Conservation (phyloP, 1,140 invertebrate species). For the Steinernema feltiae region DNA sequence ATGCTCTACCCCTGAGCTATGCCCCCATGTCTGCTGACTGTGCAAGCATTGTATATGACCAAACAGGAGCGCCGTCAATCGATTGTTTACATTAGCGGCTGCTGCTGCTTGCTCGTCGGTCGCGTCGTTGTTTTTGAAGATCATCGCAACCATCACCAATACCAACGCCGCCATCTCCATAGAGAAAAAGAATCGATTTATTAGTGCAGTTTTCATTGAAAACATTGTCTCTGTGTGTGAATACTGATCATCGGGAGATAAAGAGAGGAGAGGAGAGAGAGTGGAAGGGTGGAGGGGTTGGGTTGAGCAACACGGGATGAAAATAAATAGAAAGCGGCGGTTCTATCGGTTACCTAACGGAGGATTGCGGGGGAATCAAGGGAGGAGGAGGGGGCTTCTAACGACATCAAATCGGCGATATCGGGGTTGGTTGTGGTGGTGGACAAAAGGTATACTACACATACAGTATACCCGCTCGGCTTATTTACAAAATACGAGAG, state of each 20-base stretch:
- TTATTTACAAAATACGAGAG: not conserved
- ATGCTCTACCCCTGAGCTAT: constrained; percentile 63
- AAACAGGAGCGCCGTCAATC: no score
- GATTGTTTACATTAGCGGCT: no score
- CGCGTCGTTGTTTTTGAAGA: no score
- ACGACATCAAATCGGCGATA: not conserved
- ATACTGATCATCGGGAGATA: no score
- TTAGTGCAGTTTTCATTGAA: constrained; percentile 12
- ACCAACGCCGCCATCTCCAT: no score
- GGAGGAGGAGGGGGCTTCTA: no score
- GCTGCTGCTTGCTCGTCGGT: no score
- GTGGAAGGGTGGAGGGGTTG: not conserved
- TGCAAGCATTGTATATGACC: no score
- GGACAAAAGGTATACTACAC: constrained; percentile 4
- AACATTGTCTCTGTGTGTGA: not conserved
- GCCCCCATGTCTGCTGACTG: no score
- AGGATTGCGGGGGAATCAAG: no score
- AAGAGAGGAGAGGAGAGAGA: not conserved
- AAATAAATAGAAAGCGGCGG: not conserved
- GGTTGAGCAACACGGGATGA: not conserved
- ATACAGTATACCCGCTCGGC: constrained; percentile 13
- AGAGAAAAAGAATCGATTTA: not conserved
- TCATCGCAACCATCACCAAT: no score
- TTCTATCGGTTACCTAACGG: no score
- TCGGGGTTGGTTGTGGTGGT: not conserved